These are phyloP conservation scores for Catostylus mosaicus DNA, from an alignment of 30 jellyfish, hydroid and myxozoan genomes.

Conservation along the genomic window DNA sequence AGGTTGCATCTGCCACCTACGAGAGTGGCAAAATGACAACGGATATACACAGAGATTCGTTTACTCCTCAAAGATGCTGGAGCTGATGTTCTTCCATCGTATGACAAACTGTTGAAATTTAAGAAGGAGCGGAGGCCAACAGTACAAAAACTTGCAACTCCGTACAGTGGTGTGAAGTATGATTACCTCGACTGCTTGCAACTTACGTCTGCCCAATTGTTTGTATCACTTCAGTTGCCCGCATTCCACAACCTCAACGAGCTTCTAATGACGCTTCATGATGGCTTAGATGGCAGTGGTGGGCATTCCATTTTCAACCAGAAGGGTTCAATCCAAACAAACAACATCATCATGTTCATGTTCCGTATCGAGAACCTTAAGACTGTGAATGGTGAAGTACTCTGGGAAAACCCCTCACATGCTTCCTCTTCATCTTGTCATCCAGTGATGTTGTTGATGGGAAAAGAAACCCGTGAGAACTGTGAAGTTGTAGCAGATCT, in stretches of 20 bases:
- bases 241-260: background rate
- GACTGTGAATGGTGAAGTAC: background rate
- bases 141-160: background rate
- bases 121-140: slow-evolving; percentile 9
- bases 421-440: slow-evolving; percentile 18
- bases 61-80: slow-evolving; percentile 16
- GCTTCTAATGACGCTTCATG: background rate
- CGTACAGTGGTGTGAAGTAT: background rate
- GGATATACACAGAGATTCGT: background rate
- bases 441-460: slow-evolving; percentile 18
- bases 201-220: background rate
- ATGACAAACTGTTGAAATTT: background rate
- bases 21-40: slow-evolving; percentile 25
- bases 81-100: slow-evolving; percentile 17
- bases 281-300: slow-evolving; percentile 18
- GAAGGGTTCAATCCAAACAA: background rate
- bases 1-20: slow-evolving; percentile 13
- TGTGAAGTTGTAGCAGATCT: slow-evolving; percentile 4
- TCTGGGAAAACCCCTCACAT: slow-evolving; percentile 7
- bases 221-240: background rate
- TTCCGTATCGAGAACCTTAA: slow-evolving; percentile 9
- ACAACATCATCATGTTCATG: slow-evolving; percentile 15
- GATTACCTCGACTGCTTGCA: slow-evolving; percentile 1
- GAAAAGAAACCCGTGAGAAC: slow-evolving; percentile 5
- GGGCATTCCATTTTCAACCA: slow-evolving; percentile 13